phyloP scores from a whole-genome alignment of 2,113 vertebrate species.

The Anguilla japonica region DNA sequence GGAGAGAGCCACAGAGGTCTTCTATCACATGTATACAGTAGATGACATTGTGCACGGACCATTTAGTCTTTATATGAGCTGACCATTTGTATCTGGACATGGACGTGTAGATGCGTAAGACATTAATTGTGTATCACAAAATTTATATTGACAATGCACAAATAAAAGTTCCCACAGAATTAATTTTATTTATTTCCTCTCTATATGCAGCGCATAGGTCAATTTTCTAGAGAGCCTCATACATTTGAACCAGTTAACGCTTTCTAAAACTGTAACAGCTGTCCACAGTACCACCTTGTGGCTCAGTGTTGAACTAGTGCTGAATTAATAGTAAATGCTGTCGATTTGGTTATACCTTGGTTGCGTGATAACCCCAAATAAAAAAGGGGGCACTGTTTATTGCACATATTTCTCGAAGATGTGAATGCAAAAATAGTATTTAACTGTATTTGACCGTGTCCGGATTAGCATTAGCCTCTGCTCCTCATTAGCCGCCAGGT shows the following conservation, averaged over 20 bases:
- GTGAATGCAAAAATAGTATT: background rate
- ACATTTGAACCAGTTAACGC: background rate
- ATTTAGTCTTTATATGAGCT: too few relatives aligned
- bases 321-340: background rate
- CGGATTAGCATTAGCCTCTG: background rate
- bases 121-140: background rate
- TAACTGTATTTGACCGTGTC: background rate
- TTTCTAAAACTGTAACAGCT: constrained; percentile 40
- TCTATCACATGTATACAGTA: too few relatives aligned
- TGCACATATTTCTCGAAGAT: background rate
- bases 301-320: constrained; percentile 47
- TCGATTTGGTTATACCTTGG: background rate
- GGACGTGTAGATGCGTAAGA: background rate
- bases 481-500: background rate
- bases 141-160: background rate
- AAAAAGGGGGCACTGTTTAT: background rate
- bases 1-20: too few relatives aligned
- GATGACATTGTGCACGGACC: too few relatives aligned
- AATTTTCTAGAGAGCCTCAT: constrained; percentile 3
- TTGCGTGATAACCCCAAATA: background rate
- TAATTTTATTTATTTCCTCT: background rate
- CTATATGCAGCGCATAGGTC: background rate
- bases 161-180: background rate
- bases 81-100: too few relatives aligned
- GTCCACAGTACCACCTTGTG: constrained; percentile 73